Evolutionary conservation across 2,888 invertebrate genomes (phyloP), one percentile per base, ranked within the genome.

Genomic region (Leptothorax acervorum): DNA sequence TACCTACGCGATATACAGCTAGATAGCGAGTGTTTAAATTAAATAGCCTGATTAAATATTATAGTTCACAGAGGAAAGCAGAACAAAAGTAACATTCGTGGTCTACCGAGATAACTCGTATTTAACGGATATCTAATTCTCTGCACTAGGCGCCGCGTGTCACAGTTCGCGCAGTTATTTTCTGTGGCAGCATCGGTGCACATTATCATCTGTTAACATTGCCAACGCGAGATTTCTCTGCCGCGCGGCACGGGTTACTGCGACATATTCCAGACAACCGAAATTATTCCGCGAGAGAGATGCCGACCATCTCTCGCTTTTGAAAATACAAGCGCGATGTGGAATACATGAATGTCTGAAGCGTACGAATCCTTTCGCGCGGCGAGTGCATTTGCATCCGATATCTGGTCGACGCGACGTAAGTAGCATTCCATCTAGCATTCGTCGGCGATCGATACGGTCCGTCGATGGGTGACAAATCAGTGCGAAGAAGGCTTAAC

Each of bases 141-240:
- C 71, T 23, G 48, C 57, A 3, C 39, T 11, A 35, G 62, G 63
- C 53, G 23, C 39, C 45, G 45, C 57, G 51, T 66, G 65, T 51
- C 75, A 57, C 35, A 31, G 55, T 70, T 70, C 35, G 31, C 68
- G 35, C 18, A 60, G 60, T 62, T 71, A 79, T 81, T 81, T 81
- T 81, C 71, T 62, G 60, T 51, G 48, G 39, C 23, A 51, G 71
- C 79, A 71, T 81, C 71, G 71, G 71, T 71, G 51, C 39, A 18
- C 65, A 71, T 71, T 81, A 71, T 39, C 71, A 81, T 81, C 79
- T 39, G 60, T 71, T 81, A 62, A 81, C 71, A 71, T 71, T 60
- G 60, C 23, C 79, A 71, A 39, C 68, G 45, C 45, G 55, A 62
- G 71, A 71, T 71, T 81, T 51, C 60, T 60, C 39, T 68, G 23